phyloP scores from a whole-genome alignment of 2,113 vertebrate species.

The Ranitomeya variabilis region DNA sequence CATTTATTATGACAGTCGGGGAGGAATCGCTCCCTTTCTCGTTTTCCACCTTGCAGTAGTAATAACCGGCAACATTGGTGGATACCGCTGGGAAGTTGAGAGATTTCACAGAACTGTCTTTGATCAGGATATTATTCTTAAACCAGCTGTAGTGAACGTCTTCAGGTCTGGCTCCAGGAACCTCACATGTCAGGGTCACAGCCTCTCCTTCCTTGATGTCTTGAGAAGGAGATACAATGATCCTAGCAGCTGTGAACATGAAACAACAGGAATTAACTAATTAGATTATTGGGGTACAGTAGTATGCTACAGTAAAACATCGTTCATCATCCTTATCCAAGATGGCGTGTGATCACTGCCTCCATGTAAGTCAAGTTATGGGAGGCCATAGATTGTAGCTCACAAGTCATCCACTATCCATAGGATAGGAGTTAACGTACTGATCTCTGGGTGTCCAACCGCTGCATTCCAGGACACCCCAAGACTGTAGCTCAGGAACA shows the following conservation, averaged over 20 bases:
- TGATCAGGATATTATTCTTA: constrained; percentile 66
- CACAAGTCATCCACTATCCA: too few species aligned
- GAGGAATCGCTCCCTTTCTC: constrained; percentile 62
- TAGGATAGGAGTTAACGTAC: too few species aligned
- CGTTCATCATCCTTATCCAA: neutral
- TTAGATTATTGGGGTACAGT: neutral
- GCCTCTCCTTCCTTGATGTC: constrained; percentile 65
- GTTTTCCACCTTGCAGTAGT: constrained; percentile 68
- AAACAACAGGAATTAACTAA: neutral
- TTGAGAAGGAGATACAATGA: constrained; percentile 60
- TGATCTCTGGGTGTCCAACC: too few species aligned
- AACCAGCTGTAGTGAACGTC: constrained; percentile 71
- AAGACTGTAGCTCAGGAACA: too few species aligned
- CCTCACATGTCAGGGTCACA: constrained; percentile 64
- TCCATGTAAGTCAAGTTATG: too few species aligned
- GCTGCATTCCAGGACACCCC: too few species aligned
- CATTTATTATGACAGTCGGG: constrained; percentile 58
- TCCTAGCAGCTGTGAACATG: constrained; percentile 60
- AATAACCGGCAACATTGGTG: constrained; percentile 62
- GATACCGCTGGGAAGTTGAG: constrained; percentile 54
- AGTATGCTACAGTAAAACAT: neutral
- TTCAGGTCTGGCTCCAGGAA: constrained; percentile 60
- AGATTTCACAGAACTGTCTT: constrained; percentile 6
- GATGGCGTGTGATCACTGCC: too few species aligned
- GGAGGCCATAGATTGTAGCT: too few species aligned